Conservation (phyloP, 2,797 vertebrate genomes). For the Tarsius wallacei region DNA sequence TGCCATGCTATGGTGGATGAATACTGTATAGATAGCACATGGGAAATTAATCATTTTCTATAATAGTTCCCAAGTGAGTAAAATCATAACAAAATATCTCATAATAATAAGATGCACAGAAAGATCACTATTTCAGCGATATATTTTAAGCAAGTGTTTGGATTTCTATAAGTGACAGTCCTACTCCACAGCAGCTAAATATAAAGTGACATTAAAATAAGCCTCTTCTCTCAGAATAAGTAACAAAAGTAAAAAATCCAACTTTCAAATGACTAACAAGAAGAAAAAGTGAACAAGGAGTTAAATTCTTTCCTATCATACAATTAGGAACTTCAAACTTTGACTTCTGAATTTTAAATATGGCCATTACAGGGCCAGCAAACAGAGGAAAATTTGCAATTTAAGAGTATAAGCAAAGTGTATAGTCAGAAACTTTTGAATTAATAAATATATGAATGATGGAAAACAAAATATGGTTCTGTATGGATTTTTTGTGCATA, state of each 20-base stretch:
- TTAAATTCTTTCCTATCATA: neutral
- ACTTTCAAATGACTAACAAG: neutral
- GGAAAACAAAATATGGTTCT: neutral
- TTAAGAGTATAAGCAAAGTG: neutral
- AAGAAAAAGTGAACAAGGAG: neutral
- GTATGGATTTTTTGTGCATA: neutral
- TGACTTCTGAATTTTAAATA: conserved; percentile 26
- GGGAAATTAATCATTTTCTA: neutral
- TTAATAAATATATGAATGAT: neutral
- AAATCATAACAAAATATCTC: neutral
- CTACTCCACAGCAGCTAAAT: neutral
- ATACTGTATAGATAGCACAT: neutral
- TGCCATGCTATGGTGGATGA: neutral
- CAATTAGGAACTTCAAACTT: neutral
- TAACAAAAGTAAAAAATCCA: conserved; percentile 3
- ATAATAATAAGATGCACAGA: neutral
- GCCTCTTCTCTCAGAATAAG: neutral
- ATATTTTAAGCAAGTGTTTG: neutral
- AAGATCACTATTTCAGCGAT: conserved; percentile 7
- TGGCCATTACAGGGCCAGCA: neutral
- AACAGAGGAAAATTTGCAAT: neutral
- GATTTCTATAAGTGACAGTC: neutral
- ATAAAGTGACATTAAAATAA: neutral
- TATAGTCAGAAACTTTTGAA: conserved; percentile 15
- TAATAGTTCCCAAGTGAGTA: neutral